Evolutionary conservation across 1,140 invertebrate species (phyloP).

Genomic region (Bombus confusus): DNA sequence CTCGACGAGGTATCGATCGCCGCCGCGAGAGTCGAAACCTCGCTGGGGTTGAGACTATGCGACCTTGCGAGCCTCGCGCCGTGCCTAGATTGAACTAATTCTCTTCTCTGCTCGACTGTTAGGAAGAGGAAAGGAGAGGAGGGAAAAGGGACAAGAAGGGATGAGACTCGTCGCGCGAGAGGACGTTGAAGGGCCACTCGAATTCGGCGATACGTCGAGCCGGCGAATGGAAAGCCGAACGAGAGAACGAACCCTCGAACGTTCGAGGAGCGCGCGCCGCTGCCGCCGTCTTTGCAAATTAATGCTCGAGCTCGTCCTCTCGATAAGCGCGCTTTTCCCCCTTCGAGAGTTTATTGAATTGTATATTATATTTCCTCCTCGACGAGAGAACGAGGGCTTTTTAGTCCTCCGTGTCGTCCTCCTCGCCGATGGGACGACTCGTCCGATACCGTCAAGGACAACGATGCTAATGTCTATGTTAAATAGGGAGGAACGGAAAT

Average conservation of each 20-base stretch:
- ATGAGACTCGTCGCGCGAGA: constrained; percentile 48
- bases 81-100: constrained; percentile 66
- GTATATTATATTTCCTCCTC: constrained; percentile 60
- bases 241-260: constrained; percentile 54
- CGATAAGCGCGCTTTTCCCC: constrained; percentile 48
- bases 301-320: constrained; percentile 61
- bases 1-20: constrained; percentile 66
- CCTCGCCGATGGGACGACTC: not conserved
- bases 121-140: not conserved
- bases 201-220: constrained; percentile 65
- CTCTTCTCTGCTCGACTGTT: constrained; percentile 28
- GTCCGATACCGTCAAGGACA: not conserved
- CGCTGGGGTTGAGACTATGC: not conserved
- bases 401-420: constrained; percentile 14
- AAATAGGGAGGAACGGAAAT: constrained; percentile 17
- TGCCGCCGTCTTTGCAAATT: constrained; percentile 65
- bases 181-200: constrained; percentile 52
- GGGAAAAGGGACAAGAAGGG: constrained; percentile 25
- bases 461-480: constrained; percentile 36
- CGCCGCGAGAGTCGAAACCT: not conserved
- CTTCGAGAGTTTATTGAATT: constrained; percentile 60
- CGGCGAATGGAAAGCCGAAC: constrained; percentile 59
- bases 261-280: constrained; percentile 47
- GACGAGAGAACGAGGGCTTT: constrained; percentile 14
- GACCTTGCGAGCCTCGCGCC: constrained; percentile 28